Evolutionary conservation across 1,140 invertebrate species (phyloP), one percentile per base, ranked within the genome.

Genomic region (Drosophila pseudoananassae): DNA sequence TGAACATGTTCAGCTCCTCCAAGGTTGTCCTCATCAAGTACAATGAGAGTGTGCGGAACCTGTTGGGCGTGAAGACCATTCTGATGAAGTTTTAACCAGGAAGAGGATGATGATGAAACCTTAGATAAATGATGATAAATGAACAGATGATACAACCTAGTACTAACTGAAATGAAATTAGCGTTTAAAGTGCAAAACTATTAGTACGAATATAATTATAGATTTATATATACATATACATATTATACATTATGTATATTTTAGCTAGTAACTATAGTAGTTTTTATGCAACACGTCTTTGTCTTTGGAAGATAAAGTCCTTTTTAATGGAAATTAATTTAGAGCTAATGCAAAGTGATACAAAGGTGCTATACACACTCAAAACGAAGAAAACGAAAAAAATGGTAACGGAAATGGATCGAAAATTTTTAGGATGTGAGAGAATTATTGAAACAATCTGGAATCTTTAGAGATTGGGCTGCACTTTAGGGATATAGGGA

Each of bases 1-100:
- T 96, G 45, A 96, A 96, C 78, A 94, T 95, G 31, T 81, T 85
- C 20, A 93, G 95, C 23, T 95, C 95, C 17, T 96, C 96, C 23
- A 96, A 97, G 91, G 95, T 97, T 58, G 94, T 95, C n/a, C 94
- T 97, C 27, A 95, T 97, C 58, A 94, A 95, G 79, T 97, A 97
- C 92, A 96, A 95, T 64, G 96, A 97, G 56, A 95, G 94, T 84
- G 95, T 97, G 50, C 75, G 76, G 55, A 91, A 91, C 55, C 80
- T 91, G 84, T 76, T 91, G 71, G 90, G 90, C 61, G 90, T 91
- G 12, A 91, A 91, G 77, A 88, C 90, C 65, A 91, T 91, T 81
- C 84, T 91, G 76, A 91, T 91, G 90, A 82, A 91, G 78, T 91
- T 91, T 91, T 91, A 91, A 73, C 47, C 45, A 31, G 27, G 46